Percentiles rank a stretch among this genome's conserved stretches.
These are phyloP conservation scores for Noctilio leporinus DNA, from an alignment of 2,113 vertebrate species.

Conservation along the genomic window DNA sequence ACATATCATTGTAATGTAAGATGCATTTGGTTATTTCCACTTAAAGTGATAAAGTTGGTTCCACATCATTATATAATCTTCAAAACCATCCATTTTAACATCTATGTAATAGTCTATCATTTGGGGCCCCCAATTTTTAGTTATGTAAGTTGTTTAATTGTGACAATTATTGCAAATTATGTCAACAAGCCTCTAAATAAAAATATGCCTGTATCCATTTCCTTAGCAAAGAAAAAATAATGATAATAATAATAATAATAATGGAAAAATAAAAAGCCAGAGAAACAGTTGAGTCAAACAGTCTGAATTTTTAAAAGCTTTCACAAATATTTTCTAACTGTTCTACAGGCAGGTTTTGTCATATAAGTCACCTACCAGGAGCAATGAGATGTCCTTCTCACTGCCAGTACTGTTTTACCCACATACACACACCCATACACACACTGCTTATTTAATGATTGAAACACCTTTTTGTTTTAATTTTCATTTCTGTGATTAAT, in stretches of 20 bases:
- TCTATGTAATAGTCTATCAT: not conserved
- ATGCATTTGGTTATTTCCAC: not conserved
- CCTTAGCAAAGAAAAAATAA: conserved; percentile 26
- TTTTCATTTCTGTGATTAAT: not conserved
- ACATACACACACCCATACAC: not conserved
- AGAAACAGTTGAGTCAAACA: not conserved
- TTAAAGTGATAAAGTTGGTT: not conserved
- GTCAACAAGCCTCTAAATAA: not conserved
- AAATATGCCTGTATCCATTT: not conserved
- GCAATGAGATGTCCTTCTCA: not conserved
- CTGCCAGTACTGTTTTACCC: not conserved
- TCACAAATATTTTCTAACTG: not conserved
- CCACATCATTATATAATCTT: not conserved
- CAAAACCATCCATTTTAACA: not conserved
- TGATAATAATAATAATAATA: no score
- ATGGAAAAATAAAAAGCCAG: not conserved
- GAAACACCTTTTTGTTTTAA: conserved; percentile 11
- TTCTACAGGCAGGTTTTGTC: not conserved
- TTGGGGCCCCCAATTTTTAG: not conserved
- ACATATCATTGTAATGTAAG: not conserved
- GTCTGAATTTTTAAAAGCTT: not conserved
- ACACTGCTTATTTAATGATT: not conserved
- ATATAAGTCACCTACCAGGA: not conserved
- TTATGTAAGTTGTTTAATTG: not conserved
- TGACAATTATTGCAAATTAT: not conserved